A percentile compares a stretch with the other conserved stretches of the same genome.
Conservation (phyloP, 2,797 vertebrate species). For the Yasuhikotakia modesta region DNA sequence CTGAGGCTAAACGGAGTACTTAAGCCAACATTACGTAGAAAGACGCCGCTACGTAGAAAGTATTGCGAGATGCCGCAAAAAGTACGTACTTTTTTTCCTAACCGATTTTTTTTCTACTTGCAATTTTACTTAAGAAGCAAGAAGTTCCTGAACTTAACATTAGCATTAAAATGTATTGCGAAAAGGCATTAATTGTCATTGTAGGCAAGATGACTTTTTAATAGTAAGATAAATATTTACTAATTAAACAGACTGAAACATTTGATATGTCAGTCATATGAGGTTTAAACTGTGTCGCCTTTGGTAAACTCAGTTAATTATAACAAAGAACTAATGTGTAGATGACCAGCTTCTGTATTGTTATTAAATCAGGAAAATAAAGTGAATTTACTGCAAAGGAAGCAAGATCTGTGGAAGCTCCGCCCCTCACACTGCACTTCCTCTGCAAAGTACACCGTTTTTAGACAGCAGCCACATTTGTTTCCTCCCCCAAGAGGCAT, state of each 20-base stretch:
- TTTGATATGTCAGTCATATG: background rate
- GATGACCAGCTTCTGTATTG: background rate
- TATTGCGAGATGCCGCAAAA: too few relatives aligned
- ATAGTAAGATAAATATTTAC: background rate
- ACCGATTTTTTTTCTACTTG: too few relatives aligned
- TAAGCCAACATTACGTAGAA: too few relatives aligned
- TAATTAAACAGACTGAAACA: background rate
- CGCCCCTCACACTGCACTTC: slow-evolving; percentile 95
- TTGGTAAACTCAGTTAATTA: background rate
- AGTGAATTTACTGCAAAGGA: slow-evolving; percentile 91
- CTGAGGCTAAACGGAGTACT: too few relatives aligned
- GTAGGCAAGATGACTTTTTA: too few relatives aligned
- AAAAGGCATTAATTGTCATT: too few relatives aligned
- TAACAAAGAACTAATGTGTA: background rate
- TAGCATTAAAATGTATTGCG: too few relatives aligned
- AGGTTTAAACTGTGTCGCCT: background rate
- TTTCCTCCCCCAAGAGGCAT: slow-evolving; percentile 98
- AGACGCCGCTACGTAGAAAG: too few relatives aligned
- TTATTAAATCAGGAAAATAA: background rate
- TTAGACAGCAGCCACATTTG: slow-evolving; percentile 93
- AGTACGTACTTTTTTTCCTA: too few relatives aligned
- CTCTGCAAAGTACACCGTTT: slow-evolving; percentile 91
- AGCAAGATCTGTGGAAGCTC: slow-evolving; percentile 96
- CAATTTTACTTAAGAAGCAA: too few relatives aligned
- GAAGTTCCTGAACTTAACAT: too few relatives aligned